Evolutionary conservation across 2,113 vertebrate species (phyloP).

Genomic region (Macaca fascicularis): T2T-MFA8v1.1 NC_088395.1:29872001-29872500

Average conservation of each 20-base stretch:
- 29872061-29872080: not conserved
- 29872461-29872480: not conserved
- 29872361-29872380: conserved; percentile 6
- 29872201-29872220: not conserved
- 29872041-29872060: not conserved
- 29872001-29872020: not conserved
- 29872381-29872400: not conserved
- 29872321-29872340: not conserved
- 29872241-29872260: not conserved
- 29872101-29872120: not conserved
- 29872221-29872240: not conserved
- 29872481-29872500: not conserved
- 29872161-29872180: not conserved
- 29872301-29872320: not conserved
- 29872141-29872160: not conserved
- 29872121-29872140: not conserved
- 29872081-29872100: not conserved
- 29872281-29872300: not conserved
- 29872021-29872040: not conserved
- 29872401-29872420: not conserved
- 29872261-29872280: not conserved
- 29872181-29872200: not conserved
- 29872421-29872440: not conserved
- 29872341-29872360: not conserved
- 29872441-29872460: not conserved